Conservation (phyloP, 23 tunicate species). For the Ciona savignyi region DNA sequence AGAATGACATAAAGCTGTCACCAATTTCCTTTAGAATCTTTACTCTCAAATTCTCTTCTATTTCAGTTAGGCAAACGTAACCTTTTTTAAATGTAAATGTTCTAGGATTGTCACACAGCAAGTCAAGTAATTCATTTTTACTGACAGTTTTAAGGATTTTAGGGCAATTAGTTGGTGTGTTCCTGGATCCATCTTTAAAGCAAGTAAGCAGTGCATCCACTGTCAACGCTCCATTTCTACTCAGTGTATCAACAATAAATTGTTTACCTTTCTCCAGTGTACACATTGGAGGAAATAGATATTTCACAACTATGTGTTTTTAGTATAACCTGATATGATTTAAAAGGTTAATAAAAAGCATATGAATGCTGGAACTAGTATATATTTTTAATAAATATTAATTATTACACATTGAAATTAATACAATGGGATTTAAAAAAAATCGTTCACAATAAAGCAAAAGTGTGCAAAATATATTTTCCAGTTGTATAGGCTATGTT, state of each 20-base stretch:
- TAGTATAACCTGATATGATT: neutral
- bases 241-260: neutral
- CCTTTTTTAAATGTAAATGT: neutral
- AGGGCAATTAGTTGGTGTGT: neutral
- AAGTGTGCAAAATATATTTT: too few species aligned
- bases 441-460: too few species aligned
- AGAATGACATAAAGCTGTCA: neutral
- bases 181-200: neutral
- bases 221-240: neutral
- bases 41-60: neutral
- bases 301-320: too few species aligned
- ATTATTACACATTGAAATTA: too few species aligned
- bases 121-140: neutral
- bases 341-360: too few species aligned
- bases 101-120: neutral
- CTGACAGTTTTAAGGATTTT: neutral
- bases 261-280: slow-evolving; percentile 1
- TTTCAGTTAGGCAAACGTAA: neutral
- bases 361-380: too few species aligned
- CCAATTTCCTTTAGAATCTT: neutral
- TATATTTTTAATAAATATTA: too few species aligned
- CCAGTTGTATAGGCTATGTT: too few species aligned
- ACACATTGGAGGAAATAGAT: too few species aligned
- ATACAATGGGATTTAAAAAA: too few species aligned
- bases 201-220: neutral